phyloP scores from a whole-genome alignment of 1,140 invertebrate genomes.

The Manduca sexta region DNA sequence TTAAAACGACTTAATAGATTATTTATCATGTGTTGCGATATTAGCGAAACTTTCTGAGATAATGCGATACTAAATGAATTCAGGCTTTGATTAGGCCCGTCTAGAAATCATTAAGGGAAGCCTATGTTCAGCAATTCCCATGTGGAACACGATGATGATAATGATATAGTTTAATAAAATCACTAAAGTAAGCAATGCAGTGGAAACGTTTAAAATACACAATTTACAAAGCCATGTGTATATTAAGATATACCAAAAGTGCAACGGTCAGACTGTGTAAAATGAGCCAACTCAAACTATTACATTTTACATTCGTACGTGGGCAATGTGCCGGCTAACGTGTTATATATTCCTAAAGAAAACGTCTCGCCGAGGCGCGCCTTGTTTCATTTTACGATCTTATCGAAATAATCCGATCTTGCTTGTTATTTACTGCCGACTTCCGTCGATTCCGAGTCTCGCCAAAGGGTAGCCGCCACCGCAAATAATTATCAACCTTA shows the following conservation, averaged over 20 bases:
- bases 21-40: too few relatives aligned
- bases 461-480: slow-evolving; percentile 18
- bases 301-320: slow-evolving; percentile 30
- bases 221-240: too few relatives aligned
- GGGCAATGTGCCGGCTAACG: slow-evolving; percentile 32
- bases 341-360: slow-evolving; percentile 59
- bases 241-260: slow-evolving; percentile 7
- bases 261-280: slow-evolving; percentile 10
- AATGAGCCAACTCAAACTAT: slow-evolving; percentile 27
- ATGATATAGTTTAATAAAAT: too few relatives aligned
- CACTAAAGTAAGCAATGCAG: too few relatives aligned
- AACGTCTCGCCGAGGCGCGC: slow-evolving; percentile 51
- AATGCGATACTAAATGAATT: too few relatives aligned
- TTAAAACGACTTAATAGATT: too few relatives aligned
- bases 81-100: too few relatives aligned
- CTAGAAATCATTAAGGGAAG: too few relatives aligned
- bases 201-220: too few relatives aligned
- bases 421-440: slow-evolving; percentile 67
- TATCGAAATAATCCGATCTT: slow-evolving; percentile 72
- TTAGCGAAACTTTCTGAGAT: too few relatives aligned
- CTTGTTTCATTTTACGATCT: slow-evolving; percentile 71
- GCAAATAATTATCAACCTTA: slow-evolving; percentile 48
- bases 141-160: too few relatives aligned
- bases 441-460: slow-evolving; percentile 52
- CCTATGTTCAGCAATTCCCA: too few relatives aligned